These are phyloP conservation scores for Eupsilia transversa DNA, from an alignment of 2,888 invertebrate species.

Conservation along the genomic window DNA sequence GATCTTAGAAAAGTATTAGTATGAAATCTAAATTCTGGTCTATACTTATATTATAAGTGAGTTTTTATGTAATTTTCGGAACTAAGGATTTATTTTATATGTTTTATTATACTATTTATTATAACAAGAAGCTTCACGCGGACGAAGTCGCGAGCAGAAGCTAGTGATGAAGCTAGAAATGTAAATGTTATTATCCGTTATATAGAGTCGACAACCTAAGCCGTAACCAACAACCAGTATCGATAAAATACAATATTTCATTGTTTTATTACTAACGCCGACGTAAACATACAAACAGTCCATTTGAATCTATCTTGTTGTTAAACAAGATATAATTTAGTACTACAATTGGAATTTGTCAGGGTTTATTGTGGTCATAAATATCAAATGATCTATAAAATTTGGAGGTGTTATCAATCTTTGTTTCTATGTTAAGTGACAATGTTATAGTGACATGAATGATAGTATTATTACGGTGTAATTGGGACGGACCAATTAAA, in stretches of 20 bases:
- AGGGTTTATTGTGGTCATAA: slow-evolving; percentile 68
- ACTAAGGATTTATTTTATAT: no score
- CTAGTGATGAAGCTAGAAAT: no score
- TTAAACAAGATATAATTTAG: slow-evolving; percentile 66
- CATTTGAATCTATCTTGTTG: slow-evolving; percentile 56
- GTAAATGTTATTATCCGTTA: neutral
- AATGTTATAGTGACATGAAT: slow-evolving; percentile 23
- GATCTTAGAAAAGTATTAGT: neutral
- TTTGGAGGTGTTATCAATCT: slow-evolving; percentile 65
- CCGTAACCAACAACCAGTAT: slow-evolving; percentile 6
- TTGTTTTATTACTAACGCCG: slow-evolving; percentile 52
- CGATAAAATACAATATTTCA: slow-evolving; percentile 38
- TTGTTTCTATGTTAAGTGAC: slow-evolving; percentile 45
- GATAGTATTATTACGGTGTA: slow-evolving; percentile 20
- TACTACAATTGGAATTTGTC: slow-evolving; percentile 66
- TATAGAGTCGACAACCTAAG: neutral
- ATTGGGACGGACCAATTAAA: slow-evolving; percentile 16
- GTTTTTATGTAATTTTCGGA: no score
- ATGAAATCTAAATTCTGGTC: neutral
- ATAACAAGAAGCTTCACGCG: no score
- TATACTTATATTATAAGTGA: slow-evolving; percentile 3
- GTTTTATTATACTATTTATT: no score
- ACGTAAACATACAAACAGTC: slow-evolving; percentile 54
- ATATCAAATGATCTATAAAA: slow-evolving; percentile 68
- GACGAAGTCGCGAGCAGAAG: no score